Base-by-base conservation (phyloP, 2,888 invertebrate species). In the Synergus japonicus region DNA sequence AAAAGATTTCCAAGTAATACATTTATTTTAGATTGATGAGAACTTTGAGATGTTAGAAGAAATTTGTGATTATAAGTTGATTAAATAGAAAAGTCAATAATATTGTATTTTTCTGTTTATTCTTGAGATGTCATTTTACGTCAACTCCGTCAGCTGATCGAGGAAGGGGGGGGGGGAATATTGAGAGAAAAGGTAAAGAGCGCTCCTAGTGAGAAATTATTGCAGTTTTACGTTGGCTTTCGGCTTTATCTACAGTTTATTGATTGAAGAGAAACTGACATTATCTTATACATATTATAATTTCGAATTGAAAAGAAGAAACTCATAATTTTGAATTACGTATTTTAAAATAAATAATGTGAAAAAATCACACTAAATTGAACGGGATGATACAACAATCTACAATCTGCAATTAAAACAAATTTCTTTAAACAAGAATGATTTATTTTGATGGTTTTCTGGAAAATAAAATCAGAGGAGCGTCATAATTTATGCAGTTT, bases 61-160 rank as follows among this genome's bases (percentile, higher is more conserved):
- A 60, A 18, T 4, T 4, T n/a, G 60, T 12, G 60, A 22, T 15
- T 1, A 15, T 8, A 37, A 69, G n/a, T 46, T 66, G n/a, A 66
- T 67, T 67, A 12, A 15, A 10, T 8, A 8, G 15, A 1, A 54
- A 5, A 49, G 37, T 54, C 15, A 49, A 73, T 49, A 73, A 73
- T 49, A 73, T 9, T 73, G 29, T 0, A 1, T 22, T 67, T 67
- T 67, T 22, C 18, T 15, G 0, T 1, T 13, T 67, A 46, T 67
- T 22, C 18, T 15, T 7, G 15, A 69, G n/a, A 10, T 54, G 54
- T 37, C 54, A 54, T 73, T 73, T 73, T 37, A 67, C 9, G 37
- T 54, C 69, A 73, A 37, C 69, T 73, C 54, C 9, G 37, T 54
- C 69, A 73, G 54, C 69, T 73, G 69, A 54, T 73, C 37, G 69